These are phyloP conservation scores for Propithecus deckenii DNA, from an alignment of 2,797 vertebrate species.

Conservation along the genomic window DNA sequence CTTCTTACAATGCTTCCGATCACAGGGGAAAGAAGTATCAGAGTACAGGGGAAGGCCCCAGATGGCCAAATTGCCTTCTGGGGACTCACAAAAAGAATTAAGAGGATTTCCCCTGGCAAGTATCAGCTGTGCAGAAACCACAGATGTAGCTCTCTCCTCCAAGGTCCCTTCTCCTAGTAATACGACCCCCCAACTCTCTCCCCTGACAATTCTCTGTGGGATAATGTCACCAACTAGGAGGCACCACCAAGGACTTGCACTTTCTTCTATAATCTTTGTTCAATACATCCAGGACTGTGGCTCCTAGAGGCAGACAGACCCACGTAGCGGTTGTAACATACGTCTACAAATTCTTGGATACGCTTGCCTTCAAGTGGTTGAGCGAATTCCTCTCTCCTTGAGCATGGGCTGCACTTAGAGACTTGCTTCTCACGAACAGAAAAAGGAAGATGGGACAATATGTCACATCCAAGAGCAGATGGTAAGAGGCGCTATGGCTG, in stretches of 20 bases:
- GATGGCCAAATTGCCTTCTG: background rate
- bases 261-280: background rate
- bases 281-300: background rate
- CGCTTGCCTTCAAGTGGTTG: background rate
- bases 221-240: too few species aligned
- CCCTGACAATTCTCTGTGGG: too few species aligned
- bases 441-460: background rate
- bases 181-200: fast-evolving
- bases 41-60: too few species aligned
- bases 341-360: background rate
- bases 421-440: background rate
- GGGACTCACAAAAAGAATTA: background rate
- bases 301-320: background rate
- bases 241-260: background rate
- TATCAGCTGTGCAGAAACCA: background rate
- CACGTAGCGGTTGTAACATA: background rate
- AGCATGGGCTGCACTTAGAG: background rate
- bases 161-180: background rate
- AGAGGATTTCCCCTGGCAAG: background rate
- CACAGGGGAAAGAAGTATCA: background rate
- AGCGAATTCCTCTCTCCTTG: background rate
- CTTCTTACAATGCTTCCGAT: background rate
- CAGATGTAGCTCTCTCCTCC: background rate
- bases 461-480: background rate
- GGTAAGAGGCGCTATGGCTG: background rate